Evolutionary conservation across 1,140 invertebrate genomes (phyloP).

Genomic region (Bombus waltoni): DNA sequence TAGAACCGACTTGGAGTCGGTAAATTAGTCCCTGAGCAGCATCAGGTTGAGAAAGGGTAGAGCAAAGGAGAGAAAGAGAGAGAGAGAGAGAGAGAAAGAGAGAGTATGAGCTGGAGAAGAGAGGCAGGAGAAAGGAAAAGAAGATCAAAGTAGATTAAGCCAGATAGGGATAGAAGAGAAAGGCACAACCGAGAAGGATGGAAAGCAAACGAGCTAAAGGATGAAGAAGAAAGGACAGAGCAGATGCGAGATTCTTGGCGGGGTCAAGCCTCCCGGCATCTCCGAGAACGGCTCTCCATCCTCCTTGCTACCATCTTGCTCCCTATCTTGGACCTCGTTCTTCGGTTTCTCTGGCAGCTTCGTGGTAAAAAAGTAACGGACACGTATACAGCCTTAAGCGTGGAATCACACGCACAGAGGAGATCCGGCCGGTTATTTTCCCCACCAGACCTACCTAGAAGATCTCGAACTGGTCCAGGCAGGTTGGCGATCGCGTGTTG

Average conservation of each 20-base stretch:
- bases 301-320: conserved; percentile 1
- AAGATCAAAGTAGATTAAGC: conserved; percentile 30
- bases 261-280: conserved; percentile 72
- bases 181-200: not conserved
- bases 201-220: conserved; percentile 21
- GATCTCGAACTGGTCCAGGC: conserved; percentile 66
- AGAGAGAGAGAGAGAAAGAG: not conserved
- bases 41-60: conserved; percentile 35
- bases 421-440: conserved; percentile 54
- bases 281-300: conserved; percentile 53
- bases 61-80: conserved; percentile 31
- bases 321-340: conserved; percentile 33
- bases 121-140: not conserved
- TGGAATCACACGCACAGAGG: conserved; percentile 41
- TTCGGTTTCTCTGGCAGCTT: conserved; percentile 41
- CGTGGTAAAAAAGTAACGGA: conserved; percentile 61
- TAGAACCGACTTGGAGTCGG: conserved; percentile 63
- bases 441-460: conserved; percentile 53
- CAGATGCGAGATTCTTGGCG: conserved; percentile 76
- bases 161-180: conserved; percentile 3
- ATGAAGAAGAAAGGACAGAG: conserved; percentile 46
- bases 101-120: not conserved
- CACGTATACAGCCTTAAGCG: conserved; percentile 45
- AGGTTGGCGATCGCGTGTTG: conserved; percentile 79
- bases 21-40: conserved; percentile 68